Evolutionary conservation across 2,888 invertebrate genomes (phyloP).

Genomic region (Scaptomyza polygonia): DNA sequence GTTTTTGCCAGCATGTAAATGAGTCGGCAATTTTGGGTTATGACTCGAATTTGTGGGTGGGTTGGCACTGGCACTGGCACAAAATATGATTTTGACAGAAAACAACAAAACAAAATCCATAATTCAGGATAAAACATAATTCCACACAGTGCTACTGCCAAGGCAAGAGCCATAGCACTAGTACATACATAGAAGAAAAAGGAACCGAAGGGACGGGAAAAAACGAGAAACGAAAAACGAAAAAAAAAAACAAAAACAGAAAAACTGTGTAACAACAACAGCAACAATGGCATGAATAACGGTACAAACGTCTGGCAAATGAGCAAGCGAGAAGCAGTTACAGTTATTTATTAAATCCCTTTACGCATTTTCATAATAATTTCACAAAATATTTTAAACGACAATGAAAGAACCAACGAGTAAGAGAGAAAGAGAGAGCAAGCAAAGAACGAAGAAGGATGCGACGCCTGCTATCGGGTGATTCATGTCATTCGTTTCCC

Average conservation of each 20-base stretch:
- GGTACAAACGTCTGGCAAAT: constrained; percentile 47
- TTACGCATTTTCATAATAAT: constrained; percentile 83
- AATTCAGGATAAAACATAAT: constrained; percentile 83
- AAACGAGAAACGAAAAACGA: constrained; percentile 35
- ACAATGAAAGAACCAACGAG: constrained; percentile 24
- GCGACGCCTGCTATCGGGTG: constrained; percentile 64
- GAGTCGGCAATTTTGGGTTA: constrained; percentile 66
- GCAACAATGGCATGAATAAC: constrained; percentile 52
- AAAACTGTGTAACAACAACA: constrained; percentile 25
- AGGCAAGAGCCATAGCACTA: constrained; percentile 20
- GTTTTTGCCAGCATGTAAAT: constrained; percentile 74
- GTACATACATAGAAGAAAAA: constrained; percentile 28
- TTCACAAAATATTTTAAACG: constrained; percentile 80
- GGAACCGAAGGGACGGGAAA: constrained; percentile 47
- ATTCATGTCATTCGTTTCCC: constrained; percentile 69
- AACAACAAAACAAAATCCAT: constrained; percentile 83
- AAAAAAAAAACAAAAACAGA: constrained; percentile 36
- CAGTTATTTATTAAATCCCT: constrained; percentile 84
- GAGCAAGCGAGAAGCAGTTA: constrained; percentile 76
- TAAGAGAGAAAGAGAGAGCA: background rate
- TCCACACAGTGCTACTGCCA: constrained; percentile 64
- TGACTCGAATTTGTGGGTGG: constrained; percentile 13
- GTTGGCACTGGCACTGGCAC: constrained; percentile 41
- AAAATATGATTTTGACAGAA: constrained; percentile 83
- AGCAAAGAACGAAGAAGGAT: constrained; percentile 22